Conservation (phyloP, 2,113 vertebrate genomes). For the Morone saxatilis region DNA sequence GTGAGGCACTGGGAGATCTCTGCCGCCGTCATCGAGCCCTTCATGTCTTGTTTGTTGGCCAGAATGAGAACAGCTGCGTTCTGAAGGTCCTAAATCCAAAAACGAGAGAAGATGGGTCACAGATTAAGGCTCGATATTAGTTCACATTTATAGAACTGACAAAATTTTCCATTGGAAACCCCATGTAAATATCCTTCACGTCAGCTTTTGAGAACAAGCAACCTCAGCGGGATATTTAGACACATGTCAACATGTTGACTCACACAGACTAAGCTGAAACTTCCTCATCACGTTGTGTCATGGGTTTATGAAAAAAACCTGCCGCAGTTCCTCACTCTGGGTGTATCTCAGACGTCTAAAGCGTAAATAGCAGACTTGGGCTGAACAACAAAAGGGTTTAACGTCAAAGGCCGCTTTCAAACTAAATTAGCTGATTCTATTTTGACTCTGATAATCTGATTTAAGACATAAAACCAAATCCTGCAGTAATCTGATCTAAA, state of each 20-base stretch:
- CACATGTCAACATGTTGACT: constrained; percentile 45
- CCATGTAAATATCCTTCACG: rapidly evolving
- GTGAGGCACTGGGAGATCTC: constrained; percentile 89
- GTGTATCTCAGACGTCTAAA: not conserved
- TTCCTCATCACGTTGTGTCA: constrained; percentile 40
- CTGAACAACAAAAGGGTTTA: not conserved
- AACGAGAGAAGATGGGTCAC: rapidly evolving
- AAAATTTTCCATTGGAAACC: constrained; percentile 3
- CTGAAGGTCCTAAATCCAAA: constrained; percentile 81
- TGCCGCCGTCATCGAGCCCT: constrained; percentile 85
- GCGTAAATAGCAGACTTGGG: not conserved
- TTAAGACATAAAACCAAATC: not conserved
- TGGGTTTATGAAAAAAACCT: not conserved
- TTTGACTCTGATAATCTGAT: no score
- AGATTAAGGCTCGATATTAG: rapidly evolving
- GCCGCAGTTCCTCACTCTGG: not conserved
- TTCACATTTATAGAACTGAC: not conserved
- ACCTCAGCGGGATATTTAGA: constrained; percentile 36
- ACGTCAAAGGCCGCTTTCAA: not conserved
- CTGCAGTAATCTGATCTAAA: not conserved
- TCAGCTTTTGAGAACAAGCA: not conserved
- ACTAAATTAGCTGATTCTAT: not conserved
- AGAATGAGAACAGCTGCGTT: constrained; percentile 87
- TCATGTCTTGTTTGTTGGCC: constrained; percentile 91
- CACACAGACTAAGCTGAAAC: constrained; percentile 17